These are phyloP conservation scores for Carabus problematicus DNA, from an alignment of 2,888 invertebrate species.

Conservation along the genomic window DNA sequence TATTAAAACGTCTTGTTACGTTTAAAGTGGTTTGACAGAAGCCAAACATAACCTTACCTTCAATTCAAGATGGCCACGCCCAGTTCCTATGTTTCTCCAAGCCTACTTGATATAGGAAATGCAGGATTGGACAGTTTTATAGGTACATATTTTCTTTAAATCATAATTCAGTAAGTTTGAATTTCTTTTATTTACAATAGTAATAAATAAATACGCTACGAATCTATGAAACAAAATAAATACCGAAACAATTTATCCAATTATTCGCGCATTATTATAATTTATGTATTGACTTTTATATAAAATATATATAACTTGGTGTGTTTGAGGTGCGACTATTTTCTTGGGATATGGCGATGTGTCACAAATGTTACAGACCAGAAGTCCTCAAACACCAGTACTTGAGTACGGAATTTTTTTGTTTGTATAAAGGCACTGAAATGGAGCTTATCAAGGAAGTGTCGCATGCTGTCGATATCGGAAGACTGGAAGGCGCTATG, in stretches of 20 bases:
- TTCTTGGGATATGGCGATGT: conserved; percentile 29
- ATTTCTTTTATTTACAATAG: conserved; percentile 35
- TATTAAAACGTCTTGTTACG: no score
- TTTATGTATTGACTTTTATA: conserved; percentile 24
- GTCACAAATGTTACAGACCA: conserved; percentile 15
- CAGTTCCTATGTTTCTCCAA: no score
- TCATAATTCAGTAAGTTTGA: not conserved
- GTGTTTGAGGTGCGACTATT: conserved; percentile 9
- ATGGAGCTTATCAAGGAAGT: not conserved
- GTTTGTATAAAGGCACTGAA: not conserved
- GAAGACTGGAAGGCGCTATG: not conserved
- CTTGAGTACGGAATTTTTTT: conserved; percentile 7
- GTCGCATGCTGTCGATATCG: not conserved
- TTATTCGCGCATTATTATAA: conserved; percentile 27
- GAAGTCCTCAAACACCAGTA: conserved; percentile 25
- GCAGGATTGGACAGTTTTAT: no score
- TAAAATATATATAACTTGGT: conserved; percentile 30
- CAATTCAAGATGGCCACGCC: no score
- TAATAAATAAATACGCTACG: conserved; percentile 39
- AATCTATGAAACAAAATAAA: conserved; percentile 35
- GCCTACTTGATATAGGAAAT: no score
- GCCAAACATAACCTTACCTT: no score
- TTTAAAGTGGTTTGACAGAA: no score
- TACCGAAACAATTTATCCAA: conserved; percentile 29
- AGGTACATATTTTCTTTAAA: no score